A percentile compares a stretch with the other conserved stretches of the same genome.
Evolutionary conservation across 1,140 invertebrate genomes (phyloP).

Genomic region (Phenacoccus solenopsis): DNA sequence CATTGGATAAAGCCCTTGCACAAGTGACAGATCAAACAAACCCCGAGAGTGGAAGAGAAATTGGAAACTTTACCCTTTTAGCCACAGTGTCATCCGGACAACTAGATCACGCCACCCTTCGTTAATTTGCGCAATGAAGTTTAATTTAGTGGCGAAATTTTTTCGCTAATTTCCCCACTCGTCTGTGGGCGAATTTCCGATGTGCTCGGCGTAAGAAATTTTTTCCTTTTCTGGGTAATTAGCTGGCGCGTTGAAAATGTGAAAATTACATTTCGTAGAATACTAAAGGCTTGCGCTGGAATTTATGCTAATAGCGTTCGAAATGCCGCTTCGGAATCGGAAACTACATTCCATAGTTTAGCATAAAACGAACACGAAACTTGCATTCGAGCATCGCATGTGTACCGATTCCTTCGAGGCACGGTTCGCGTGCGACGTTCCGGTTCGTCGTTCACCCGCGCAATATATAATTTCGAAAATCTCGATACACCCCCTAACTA

Average conservation of each 20-base stretch:
- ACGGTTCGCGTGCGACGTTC: slow-evolving; percentile 7
- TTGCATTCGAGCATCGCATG: slow-evolving; percentile 10
- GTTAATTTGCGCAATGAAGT: too few relatives aligned
- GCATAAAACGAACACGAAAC: slow-evolving; percentile 9
- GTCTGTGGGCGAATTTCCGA: too few relatives aligned
- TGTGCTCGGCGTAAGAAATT: background rate
- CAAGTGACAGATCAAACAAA: slow-evolving; percentile 1
- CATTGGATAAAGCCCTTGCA: background rate
- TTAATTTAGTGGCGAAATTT: too few relatives aligned
- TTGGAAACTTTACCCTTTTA: background rate
- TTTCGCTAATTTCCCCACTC: too few relatives aligned
- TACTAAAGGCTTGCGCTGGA: background rate
- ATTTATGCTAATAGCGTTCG: slow-evolving; percentile 10
- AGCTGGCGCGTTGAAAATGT: too few relatives aligned
- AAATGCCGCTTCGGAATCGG: background rate
- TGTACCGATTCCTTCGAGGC: background rate
- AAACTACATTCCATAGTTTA: slow-evolving; percentile 5
- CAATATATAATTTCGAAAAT: slow-evolving; percentile 13
- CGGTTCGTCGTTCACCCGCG: background rate
- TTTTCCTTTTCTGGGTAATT: background rate
- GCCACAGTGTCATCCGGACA: background rate
- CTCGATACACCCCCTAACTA: background rate
- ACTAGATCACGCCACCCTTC: background rate
- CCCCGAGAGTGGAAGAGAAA: background rate
- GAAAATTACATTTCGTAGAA: background rate